Evolutionary conservation across 2,113 vertebrate genomes (phyloP).

Genomic region (Rafetus swinhoei): DNA sequence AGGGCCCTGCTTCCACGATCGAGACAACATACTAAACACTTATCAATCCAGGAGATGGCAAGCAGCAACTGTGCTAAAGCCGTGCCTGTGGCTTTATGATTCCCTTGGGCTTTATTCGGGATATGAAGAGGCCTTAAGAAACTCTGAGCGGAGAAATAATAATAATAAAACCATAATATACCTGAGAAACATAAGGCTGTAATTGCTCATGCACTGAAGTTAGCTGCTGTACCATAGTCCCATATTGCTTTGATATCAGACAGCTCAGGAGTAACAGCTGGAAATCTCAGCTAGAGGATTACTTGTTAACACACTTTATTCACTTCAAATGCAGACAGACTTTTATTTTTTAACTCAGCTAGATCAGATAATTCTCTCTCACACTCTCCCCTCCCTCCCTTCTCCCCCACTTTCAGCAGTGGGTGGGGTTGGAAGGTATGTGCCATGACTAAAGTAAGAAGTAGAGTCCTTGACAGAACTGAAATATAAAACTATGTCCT

Average conservation of each 20-base stretch:
- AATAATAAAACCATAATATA: slow-evolving; percentile 55
- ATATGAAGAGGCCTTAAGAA: slow-evolving; percentile 50
- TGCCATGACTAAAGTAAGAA: neutral
- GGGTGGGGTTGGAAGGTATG: neutral
- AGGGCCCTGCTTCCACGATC: slow-evolving; percentile 51
- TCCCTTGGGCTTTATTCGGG: slow-evolving; percentile 51
- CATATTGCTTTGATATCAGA: slow-evolving; percentile 41
- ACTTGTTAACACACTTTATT: slow-evolving; percentile 36
- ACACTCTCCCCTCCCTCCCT: neutral
- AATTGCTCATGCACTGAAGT: slow-evolving; percentile 50
- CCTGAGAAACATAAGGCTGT: slow-evolving; percentile 42
- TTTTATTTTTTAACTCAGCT: slow-evolving; percentile 40
- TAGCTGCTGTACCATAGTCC: neutral
- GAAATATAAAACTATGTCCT: neutral
- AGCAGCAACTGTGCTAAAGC: slow-evolving; percentile 34
- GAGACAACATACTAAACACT: slow-evolving; percentile 50
- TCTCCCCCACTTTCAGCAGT: neutral
- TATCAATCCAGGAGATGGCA: slow-evolving; percentile 21
- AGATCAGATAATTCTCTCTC: neutral
- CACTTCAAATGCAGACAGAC: neutral
- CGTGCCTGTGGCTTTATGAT: slow-evolving; percentile 52
- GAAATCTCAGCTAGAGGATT: slow-evolving; percentile 46
- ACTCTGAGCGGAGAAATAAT: slow-evolving; percentile 54
- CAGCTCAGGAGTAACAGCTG: slow-evolving; percentile 59
- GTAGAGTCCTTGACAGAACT: neutral